Conservation (phyloP, 2,888 invertebrate genomes). For the Drosophila monieri region DNA sequence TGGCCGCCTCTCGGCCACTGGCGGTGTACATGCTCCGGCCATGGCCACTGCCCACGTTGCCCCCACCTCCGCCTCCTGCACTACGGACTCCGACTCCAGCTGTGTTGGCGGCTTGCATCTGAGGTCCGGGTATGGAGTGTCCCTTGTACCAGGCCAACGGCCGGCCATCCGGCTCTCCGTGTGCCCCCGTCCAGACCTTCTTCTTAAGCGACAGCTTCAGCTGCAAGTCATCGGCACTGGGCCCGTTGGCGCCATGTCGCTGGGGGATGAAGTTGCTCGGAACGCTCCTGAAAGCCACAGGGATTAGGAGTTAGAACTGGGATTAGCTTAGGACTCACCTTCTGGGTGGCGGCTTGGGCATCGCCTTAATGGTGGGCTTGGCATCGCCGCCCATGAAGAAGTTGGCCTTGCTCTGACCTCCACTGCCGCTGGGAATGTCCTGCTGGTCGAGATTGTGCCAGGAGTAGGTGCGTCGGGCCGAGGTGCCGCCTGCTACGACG, state of each 20-base stretch:
- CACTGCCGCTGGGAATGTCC: slow-evolving; percentile 18
- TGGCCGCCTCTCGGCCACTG: slow-evolving; percentile 47
- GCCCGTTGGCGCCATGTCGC: slow-evolving; percentile 28
- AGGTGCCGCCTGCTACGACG: not conserved
- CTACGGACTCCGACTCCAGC: slow-evolving; percentile 23
- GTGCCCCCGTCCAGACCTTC: slow-evolving; percentile 89
- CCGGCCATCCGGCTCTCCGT: slow-evolving; percentile 69
- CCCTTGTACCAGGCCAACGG: slow-evolving; percentile 89
- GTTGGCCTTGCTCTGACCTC: slow-evolving; percentile 23
- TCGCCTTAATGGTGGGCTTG: slow-evolving; percentile 45
- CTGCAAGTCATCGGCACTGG: slow-evolving; percentile 84
- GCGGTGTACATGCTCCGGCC: slow-evolving; percentile 12
- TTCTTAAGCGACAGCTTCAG: slow-evolving; percentile 89
- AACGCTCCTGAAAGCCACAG: slow-evolving; percentile 28
- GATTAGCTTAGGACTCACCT: slow-evolving; percentile 40
- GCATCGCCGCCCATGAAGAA: slow-evolving; percentile 33
- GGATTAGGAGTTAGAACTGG: not conserved
- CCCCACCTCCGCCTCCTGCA: slow-evolving; percentile 82
- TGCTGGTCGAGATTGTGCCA: slow-evolving; percentile 82
- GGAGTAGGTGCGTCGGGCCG: slow-evolving; percentile 79
- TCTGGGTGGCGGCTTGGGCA: slow-evolving; percentile 50
- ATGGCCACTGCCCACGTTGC: slow-evolving; percentile 4
- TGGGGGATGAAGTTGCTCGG: slow-evolving; percentile 62
- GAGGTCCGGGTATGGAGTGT: slow-evolving; percentile 40
- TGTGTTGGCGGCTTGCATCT: slow-evolving; percentile 21